These are phyloP conservation scores for Chaetops frenatus DNA, from an alignment of 2,113 vertebrate genomes.

Conservation along the genomic window DNA sequence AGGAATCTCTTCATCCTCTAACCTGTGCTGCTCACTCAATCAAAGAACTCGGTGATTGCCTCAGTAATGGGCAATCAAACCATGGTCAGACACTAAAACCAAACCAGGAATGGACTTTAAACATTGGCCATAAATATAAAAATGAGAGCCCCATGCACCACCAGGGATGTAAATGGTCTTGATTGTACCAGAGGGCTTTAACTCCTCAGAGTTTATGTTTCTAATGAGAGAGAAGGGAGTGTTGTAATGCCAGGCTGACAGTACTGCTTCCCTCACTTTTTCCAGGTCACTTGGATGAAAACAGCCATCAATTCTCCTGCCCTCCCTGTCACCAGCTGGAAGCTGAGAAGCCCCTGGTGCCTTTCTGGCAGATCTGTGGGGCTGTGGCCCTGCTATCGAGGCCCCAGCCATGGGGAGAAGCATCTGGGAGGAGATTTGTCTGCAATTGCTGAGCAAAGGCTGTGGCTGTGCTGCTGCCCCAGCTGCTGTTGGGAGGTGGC, in stretches of 20 bases:
- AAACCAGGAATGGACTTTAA: constrained; percentile 25
- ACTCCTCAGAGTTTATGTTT: background rate
- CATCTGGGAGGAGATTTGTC: too few species aligned
- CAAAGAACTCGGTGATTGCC: constrained; percentile 28
- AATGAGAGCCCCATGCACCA: background rate
- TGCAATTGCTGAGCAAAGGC: too few species aligned
- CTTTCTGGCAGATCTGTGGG: too few species aligned
- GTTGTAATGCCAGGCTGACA: background rate
- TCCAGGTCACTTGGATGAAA: background rate
- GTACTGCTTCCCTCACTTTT: background rate
- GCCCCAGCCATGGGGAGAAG: too few species aligned
- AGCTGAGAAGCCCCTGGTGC: background rate
- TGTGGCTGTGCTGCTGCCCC: too few species aligned
- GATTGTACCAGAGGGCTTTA: background rate
- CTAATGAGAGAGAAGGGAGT: background rate
- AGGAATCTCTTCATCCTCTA: background rate
- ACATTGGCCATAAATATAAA: constrained; percentile 49
- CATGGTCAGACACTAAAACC: constrained; percentile 27
- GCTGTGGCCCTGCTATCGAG: too few species aligned
- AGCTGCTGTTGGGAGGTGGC: too few species aligned
- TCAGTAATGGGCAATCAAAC: constrained; percentile 46
- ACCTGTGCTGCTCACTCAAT: constrained; percentile 16
- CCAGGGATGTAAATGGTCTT: background rate
- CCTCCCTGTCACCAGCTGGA: background rate
- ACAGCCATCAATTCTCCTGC: background rate